Base-by-base conservation (phyloP, 2,113 vertebrate species). In the Oostethus manadensis region DNA sequence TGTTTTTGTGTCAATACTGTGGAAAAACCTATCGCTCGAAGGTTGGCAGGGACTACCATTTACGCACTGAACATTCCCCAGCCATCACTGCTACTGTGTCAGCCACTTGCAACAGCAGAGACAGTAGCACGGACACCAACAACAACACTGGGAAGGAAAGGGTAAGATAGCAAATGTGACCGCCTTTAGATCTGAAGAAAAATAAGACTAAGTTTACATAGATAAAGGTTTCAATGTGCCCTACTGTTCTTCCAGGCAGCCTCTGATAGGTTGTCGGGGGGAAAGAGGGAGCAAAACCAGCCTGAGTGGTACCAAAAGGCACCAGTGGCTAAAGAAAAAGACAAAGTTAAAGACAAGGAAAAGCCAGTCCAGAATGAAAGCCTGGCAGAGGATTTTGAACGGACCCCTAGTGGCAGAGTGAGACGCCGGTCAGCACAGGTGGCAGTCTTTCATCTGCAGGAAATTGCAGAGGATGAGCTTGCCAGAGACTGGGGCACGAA, bases 391-490 rank as follows among this genome's bases (percentile, higher is more conserved):
- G 94, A 98, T 71, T 91, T 97, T 1, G 94, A 98, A 60, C 88
- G 94, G 62, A 99, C 96, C 6, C 96, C 96, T 0, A 99, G 96
- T 0, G 97, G 97, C 49, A 89, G 97, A 51, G 92, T 98, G 77
- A 91, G 95, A 40, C 93, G 96, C 47, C 93, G 92, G 0, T 99
- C 97, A 0, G 97, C 97, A 58, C 96, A 98, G 75, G 94, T 98
- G 0, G 97, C 97, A 0, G 94, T 99, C 29, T 98, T 98, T 86
- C 97, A 99, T 82, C 90, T 98, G 47, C 97, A 99, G 82, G 96
- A 98, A 87, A 98, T 99, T 1, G 97, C 95, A 0, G 96, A 97
- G 73, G 95, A 97, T 0, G 96, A 99, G 70, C 90, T 99, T 15
- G 91, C 95, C 60, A 96, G 86, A 69, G 96, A 98, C 42, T 97